Evolutionary conservation across 2,797 vertebrate species (phyloP).

Genomic region (Ficedula albicollis): DNA sequence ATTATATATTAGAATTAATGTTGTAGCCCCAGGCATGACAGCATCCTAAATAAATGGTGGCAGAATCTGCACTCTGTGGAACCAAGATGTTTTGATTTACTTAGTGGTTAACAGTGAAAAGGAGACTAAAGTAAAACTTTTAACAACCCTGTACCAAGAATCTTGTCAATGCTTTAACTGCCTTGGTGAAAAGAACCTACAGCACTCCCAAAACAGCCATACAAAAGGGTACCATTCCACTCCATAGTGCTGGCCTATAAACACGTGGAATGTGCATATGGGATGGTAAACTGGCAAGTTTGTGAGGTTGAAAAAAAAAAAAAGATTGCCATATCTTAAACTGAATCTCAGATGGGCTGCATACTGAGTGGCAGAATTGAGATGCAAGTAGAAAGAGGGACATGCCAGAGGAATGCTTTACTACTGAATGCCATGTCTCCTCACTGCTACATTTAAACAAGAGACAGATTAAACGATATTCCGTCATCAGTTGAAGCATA

Average conservation of each 20-base stretch:
- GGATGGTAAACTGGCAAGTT: background rate
- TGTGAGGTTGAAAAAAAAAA: background rate
- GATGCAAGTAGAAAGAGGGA: background rate
- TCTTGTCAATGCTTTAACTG: background rate
- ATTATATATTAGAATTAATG: constrained; percentile 1
- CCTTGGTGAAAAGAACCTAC: background rate
- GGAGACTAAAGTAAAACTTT: background rate
- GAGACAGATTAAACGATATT: background rate
- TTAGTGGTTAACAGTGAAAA: background rate
- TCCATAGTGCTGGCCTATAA: background rate
- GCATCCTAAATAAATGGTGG: background rate
- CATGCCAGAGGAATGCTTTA: background rate
- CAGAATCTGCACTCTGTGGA: background rate
- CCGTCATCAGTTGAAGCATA: background rate
- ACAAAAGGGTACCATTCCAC: background rate
- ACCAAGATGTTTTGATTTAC: background rate
- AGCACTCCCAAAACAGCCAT: background rate
- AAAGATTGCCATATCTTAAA: background rate
- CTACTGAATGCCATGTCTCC: background rate
- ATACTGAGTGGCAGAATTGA: background rate
- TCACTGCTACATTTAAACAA: background rate
- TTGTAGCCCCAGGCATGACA: background rate
- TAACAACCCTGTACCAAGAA: background rate
- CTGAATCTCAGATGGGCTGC: background rate
- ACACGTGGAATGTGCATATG: background rate